Evolutionary conservation across 2,113 vertebrate genomes (phyloP).

Genomic region (Procapra przewalskii): DNA sequence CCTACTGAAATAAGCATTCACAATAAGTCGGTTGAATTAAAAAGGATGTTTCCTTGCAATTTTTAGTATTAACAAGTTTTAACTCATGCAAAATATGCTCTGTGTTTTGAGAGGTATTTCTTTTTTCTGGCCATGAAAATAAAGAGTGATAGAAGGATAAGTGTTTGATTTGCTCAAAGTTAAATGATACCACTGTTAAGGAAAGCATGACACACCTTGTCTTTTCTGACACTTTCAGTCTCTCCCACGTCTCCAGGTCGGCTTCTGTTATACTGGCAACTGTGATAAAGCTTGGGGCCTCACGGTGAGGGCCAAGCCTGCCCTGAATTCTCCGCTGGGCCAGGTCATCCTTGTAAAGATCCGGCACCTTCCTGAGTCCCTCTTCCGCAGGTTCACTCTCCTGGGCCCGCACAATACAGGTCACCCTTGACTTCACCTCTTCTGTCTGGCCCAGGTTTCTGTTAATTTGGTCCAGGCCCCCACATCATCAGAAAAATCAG

Average conservation of each 20-base stretch:
- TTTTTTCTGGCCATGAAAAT: constrained; percentile 45
- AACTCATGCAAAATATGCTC: neutral
- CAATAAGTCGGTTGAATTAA: neutral
- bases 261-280: constrained; percentile 84
- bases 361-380: constrained; percentile 74
- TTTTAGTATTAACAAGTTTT: neutral
- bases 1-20: neutral
- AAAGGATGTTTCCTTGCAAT: neutral
- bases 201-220: constrained; percentile 85
- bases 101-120: neutral
- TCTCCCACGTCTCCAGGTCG: constrained; percentile 94
- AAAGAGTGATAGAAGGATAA: neutral
- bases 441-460: constrained; percentile 69
- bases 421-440: constrained; percentile 71
- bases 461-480: constrained; percentile 73
- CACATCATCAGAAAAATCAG: constrained; percentile 62
- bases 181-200: neutral
- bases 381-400: constrained; percentile 68
- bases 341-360: constrained; percentile 87
- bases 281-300: constrained; percentile 79
- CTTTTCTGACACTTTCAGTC: constrained; percentile 88
- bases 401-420: constrained; percentile 67
- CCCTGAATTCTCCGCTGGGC: constrained; percentile 81
- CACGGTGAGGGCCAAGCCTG: constrained; percentile 75
- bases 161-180: neutral